phyloP scores from a whole-genome alignment of 2,797 vertebrate species.

The Notolabrus celidotus region DNA sequence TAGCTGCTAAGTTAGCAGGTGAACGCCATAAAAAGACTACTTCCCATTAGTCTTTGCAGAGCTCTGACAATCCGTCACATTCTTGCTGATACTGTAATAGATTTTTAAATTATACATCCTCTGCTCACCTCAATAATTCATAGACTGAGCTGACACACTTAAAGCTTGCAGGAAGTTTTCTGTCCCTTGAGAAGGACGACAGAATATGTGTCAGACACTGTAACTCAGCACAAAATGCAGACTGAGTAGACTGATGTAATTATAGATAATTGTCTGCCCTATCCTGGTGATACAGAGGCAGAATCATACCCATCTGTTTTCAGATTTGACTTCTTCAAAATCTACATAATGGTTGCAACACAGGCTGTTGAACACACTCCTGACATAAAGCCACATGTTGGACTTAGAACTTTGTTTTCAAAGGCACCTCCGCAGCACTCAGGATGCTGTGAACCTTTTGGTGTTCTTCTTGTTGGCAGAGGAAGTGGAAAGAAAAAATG shows the following conservation, averaged over 20 bases:
- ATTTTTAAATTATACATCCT: constrained; percentile 60
- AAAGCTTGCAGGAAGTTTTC: constrained; percentile 45
- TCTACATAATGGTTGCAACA: background rate
- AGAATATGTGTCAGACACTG: constrained; percentile 18
- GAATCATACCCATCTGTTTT: background rate
- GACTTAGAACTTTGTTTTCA: background rate
- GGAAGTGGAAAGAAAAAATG: background rate
- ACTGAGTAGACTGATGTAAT: background rate
- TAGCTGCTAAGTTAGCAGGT: background rate
- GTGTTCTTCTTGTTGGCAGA: background rate
- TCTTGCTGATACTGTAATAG: constrained; percentile 38
- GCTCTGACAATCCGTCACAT: constrained; percentile 2
- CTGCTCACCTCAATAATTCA: constrained; percentile 63
- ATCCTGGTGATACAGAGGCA: background rate
- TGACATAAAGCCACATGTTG: background rate
- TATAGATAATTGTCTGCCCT: background rate
- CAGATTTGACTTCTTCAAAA: background rate
- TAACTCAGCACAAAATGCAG: constrained; percentile 25
- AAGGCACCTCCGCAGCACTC: background rate
- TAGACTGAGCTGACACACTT: constrained; percentile 36
- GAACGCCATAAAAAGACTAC: background rate
- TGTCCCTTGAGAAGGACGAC: constrained; percentile 8
- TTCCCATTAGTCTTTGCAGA: constrained; percentile 3
- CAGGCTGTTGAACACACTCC: background rate
- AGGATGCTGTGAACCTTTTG: background rate